These are phyloP conservation scores for Dendropsophus ebraccatus DNA, from an alignment of 2,113 vertebrate species.

Conservation along the genomic window DNA sequence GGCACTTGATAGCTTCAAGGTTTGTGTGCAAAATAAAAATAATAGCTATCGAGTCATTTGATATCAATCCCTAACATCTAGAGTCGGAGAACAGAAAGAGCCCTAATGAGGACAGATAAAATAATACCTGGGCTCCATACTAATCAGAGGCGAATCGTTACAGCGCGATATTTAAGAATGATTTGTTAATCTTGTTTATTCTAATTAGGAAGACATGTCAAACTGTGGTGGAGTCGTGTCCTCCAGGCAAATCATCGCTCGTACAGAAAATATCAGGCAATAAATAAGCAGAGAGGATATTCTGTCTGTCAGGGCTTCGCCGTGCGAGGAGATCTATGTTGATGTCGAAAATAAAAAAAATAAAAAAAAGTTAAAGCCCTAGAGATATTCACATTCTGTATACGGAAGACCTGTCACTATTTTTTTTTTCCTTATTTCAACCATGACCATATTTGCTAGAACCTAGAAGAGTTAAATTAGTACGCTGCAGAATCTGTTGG, in stretches of 20 bases:
- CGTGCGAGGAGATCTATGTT: not conserved
- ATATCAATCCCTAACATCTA: conserved; percentile 72
- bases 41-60: conserved; percentile 79
- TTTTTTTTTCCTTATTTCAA: not conserved
- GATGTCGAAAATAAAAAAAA: not conserved
- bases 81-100: conserved; percentile 67
- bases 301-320: not conserved
- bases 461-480: not conserved
- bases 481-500: too few species aligned
- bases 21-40: conserved; percentile 75
- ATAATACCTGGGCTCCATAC: conserved; percentile 65
- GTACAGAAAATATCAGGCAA: conserved; percentile 10
- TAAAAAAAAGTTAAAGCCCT: not conserved
- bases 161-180: conserved; percentile 29
- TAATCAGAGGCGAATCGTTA: conserved; percentile 34
- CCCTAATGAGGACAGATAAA: conserved; percentile 75
- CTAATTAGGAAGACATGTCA: conserved; percentile 51
- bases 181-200: conserved; percentile 48
- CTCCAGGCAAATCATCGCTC: not conserved
- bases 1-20: conserved; percentile 75
- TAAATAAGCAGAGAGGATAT: conserved; percentile 21
- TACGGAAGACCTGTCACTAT: not conserved
- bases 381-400: not conserved
- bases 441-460: not conserved
- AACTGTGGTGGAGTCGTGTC: conserved; percentile 29